Base-by-base conservation (phyloP, 2,888 invertebrate genomes). In the Campaea margaritaria region DNA sequence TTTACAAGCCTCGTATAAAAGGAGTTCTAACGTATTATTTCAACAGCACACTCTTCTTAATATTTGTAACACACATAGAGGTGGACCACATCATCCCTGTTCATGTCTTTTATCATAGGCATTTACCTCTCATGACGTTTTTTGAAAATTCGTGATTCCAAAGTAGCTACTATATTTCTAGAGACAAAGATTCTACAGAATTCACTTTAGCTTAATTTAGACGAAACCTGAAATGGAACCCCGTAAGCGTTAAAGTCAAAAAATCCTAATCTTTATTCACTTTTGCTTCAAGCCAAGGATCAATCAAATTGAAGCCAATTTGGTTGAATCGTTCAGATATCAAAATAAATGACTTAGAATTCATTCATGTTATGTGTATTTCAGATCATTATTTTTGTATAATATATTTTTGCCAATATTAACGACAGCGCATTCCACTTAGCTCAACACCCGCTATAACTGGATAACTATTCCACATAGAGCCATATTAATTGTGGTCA, bases 61-160 rank as follows among this genome's bases (percentile, higher is more conserved):
- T 31, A 34, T 34, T 58, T 48, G 49, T 46, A 59, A 41, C 59
- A 59, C 48, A 44, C 51, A 39, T 46, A 34, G 31, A 43, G 55
- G 31, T 61, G 60, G 60, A 41, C 51, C 55, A 21, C 55, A 46
- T 36, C 55, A 51, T 55, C 60, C 60, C 60, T 61, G 60, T 61
- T 52, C 12, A 41, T 45, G 39, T 47, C 38, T 53, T 53, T 38
- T 41, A 34, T 49, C 12, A 36, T 39, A 50, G 45, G 31, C 15
- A 49, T 38, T 48, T 43, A 43, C 21, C 8, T 21, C 14, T 31
- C n/a, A 7, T 43, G 7, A 47, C n/a, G 21, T 58, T 45, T 46
- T 52, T 13, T n/a, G n/a, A 39, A 46, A 58, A 50, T 57, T 50
- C 16, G 12, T 34, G n/a, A 44, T 45, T 54, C 14, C 27, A 39